A percentile compares a stretch with the other conserved stretches of the same genome.
Conservation (phyloP, 2,888 invertebrate genomes). For the Caenorhabditis doughertyi region DNA sequence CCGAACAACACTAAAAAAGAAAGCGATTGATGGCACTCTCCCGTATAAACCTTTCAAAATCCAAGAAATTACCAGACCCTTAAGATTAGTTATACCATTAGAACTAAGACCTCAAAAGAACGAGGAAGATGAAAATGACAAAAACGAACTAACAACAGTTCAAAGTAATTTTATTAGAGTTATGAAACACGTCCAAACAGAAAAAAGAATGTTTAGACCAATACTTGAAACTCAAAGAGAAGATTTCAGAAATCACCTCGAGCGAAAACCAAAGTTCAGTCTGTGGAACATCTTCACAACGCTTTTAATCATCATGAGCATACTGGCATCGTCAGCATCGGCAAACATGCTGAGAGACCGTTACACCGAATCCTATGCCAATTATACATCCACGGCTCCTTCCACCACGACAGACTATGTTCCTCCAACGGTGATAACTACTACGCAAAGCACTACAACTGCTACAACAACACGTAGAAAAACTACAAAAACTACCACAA, state of each 20-base stretch:
- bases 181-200: not conserved
- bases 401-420: not conserved
- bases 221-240: no score
- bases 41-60: not conserved
- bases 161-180: no score
- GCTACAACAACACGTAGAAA: not conserved
- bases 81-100: not conserved
- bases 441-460: not conserved
- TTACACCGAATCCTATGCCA: not conserved
- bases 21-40: not conserved
- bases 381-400: not conserved
- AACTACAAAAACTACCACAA: not conserved
- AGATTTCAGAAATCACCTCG: no score
- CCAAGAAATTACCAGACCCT: not conserved
- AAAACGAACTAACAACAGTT: not conserved
- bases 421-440: not conserved
- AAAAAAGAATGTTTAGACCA: no score
- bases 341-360: not conserved
- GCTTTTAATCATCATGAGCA: no score
- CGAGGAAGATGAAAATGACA: not conserved
- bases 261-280: no score
- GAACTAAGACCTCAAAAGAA: conserved; percentile 1
- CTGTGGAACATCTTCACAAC: no score
- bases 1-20: not conserved
- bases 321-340: no score